Base-by-base conservation (phyloP, 2,888 invertebrate genomes). In the Apeira syringaria region DNA sequence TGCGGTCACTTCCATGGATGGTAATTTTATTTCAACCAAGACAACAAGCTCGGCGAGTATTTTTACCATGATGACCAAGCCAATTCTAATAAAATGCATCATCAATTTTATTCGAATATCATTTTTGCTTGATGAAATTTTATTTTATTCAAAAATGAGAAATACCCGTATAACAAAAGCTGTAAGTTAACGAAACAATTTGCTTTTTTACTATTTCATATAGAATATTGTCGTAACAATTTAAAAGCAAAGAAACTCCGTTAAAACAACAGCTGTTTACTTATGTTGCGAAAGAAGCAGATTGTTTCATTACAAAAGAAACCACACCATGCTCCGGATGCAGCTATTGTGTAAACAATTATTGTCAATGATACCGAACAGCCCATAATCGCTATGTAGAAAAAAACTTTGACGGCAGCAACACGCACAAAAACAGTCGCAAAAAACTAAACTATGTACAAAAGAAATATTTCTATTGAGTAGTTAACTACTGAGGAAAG, bases 341-440 rank as follows among this genome's bases (percentile, higher is more conserved):
- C 50, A 59, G 53, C 57, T 64, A 63, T 69, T 66, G 64, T 50
- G 51, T 67, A 69, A 74, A 68, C 61, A 72, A 68, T 73, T 63
- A 73, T 56, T 57, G 56, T 54, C 64, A 59, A 53, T 50, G 53
- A 53, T 53, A 53, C 55, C 50, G 52, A 53, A 55, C 44, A 50
- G 48, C 53, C 53, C 60, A 58, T 52, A 56, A 50, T 54, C 50
- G 40, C 54, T 12, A 39, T 5, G 32, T 50, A 48, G 56, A 56
- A 59, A 60, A 48, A 53, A 47, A 24, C 41, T 30, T 48, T 38
- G 32, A 48, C 47, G 46, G 52, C 53, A 48, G 41, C 46, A 45
- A 53, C 46, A 46, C 37, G 15, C 43, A 57, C 55, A 74, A 71
- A 75, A 74, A 74, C 51, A 30, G 6, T 9, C 13, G 59, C 59